Conservation (phyloP, 2,888 invertebrate species). For the Sesamia inferens region DNA sequence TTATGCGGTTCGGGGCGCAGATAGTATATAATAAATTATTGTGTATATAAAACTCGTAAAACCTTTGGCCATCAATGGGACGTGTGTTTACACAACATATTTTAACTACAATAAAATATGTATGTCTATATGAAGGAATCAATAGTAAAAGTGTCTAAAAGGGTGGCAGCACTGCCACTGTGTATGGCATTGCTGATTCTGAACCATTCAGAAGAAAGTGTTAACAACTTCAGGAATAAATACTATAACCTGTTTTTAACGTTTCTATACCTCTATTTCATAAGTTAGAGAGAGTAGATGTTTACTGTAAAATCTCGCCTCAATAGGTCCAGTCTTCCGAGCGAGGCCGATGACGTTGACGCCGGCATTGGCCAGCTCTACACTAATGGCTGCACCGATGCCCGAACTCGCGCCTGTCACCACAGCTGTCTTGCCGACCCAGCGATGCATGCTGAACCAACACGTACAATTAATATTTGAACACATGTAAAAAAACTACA, state of each 20-base stretch:
- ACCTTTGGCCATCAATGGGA: no score
- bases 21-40: background rate
- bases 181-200: background rate
- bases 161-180: background rate
- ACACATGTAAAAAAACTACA: background rate
- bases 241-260: background rate
- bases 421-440: constrained; percentile 81
- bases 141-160: background rate
- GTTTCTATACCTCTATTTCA: background rate
- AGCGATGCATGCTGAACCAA: constrained; percentile 74
- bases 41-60: background rate
- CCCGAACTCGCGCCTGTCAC: constrained; percentile 86
- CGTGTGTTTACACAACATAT: no score
- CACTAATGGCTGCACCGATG: constrained; percentile 79
- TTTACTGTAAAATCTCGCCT: constrained; percentile 60
- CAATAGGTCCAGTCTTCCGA: constrained; percentile 65
- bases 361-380: constrained; percentile 77
- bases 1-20: background rate
- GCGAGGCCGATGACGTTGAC: constrained; percentile 74
- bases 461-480: background rate
- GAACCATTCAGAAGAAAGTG: background rate
- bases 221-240: background rate
- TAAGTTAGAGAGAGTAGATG: background rate
- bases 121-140: background rate
- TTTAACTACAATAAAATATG: background rate